Base-by-base conservation (phyloP, 2,888 invertebrate genomes). In the Mechanitis messenoides region DNA sequence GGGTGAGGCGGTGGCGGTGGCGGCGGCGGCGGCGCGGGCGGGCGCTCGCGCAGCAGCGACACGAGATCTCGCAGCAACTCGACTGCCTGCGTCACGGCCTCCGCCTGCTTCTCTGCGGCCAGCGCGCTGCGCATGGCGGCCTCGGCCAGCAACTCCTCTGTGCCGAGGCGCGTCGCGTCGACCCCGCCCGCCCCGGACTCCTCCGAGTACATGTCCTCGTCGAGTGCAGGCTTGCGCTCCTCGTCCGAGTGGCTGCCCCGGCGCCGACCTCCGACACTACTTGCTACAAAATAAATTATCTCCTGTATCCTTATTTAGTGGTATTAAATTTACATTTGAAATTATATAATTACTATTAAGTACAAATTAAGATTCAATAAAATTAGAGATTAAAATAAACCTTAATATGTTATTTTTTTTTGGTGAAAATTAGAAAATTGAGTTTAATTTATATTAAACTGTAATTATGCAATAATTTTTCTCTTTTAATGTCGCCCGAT, bases 31-130 rank as follows among this genome's bases (percentile, higher is more conserved):
- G 69, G 68, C 72, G 95, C 94, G 0, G 83, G 81, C 4, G 79
- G 79, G 59, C 87, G 92, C 56, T 94, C 95, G 7, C 90, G 91
- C 63, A 81, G 85, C 57, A 95, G 93, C 28, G 75, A 67, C 71
- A 85, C 73, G 65, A 85, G 76, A 60, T 85, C 84, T 61, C 85
- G 79, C 68, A 85, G 74, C 66, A 83, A 70, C 58, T 78, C 76
- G 60, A 83, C 83, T 58, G 74, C 80, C 72, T 78, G 79, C 53
- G 77, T 67, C 28, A 81, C 85, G 58, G 87, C 82, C 74, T 87
- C 88, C 50, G 87, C 87, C 76, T 85, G 85, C 74, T 86, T 87
- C 79, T 87, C 87, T 35, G 87, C 86, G 65, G 88, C 87, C 57
- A 88, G 81, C 46, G 88, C 88, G 72, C 79, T 82, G 65, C 87